phyloP scores from a whole-genome alignment of 2,797 vertebrate species.

The Aeoliscus strigatus region DNA sequence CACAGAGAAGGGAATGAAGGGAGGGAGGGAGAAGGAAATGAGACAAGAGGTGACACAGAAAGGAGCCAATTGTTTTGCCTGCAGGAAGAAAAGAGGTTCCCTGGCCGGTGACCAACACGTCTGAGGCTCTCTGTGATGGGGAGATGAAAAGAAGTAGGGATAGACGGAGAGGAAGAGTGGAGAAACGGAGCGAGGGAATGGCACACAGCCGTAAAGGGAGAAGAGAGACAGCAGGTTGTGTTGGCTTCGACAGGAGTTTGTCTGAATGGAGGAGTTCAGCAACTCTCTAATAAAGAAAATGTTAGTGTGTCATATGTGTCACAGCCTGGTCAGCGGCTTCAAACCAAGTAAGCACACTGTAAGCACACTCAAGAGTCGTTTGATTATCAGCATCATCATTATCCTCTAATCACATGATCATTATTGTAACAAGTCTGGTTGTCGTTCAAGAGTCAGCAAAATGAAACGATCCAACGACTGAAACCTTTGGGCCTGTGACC shows the following conservation, averaged over 20 bases:
- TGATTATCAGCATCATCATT: too few species aligned
- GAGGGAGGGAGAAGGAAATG: constrained; percentile 39
- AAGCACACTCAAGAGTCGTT: too few species aligned
- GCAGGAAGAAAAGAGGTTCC: constrained; percentile 51
- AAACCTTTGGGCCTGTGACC: too few species aligned
- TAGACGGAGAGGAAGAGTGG: constrained; percentile 20
- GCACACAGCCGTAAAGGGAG: constrained; percentile 19
- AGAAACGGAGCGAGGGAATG: constrained; percentile 34
- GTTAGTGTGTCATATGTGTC: too few species aligned
- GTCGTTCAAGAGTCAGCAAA: too few species aligned
- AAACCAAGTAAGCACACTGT: too few species aligned
- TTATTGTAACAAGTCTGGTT: too few species aligned
- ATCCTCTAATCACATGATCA: too few species aligned
- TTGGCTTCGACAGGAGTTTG: constrained; percentile 63
- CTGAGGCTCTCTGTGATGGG: constrained; percentile 48
- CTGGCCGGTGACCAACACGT: constrained; percentile 64
- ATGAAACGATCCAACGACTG: too few species aligned
- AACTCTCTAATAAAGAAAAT: too few species aligned
- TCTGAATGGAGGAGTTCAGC: constrained; percentile 3
- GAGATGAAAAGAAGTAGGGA: constrained; percentile 40
- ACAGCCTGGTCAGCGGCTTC: too few species aligned
- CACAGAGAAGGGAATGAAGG: constrained; percentile 25
- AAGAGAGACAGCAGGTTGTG: constrained; percentile 45
- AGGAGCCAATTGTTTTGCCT: constrained; percentile 65
- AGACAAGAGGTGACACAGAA: constrained; percentile 48